These are phyloP conservation scores for Pyrochroa serraticornis DNA, from an alignment of 2,888 invertebrate genomes.

Conservation along the genomic window DNA sequence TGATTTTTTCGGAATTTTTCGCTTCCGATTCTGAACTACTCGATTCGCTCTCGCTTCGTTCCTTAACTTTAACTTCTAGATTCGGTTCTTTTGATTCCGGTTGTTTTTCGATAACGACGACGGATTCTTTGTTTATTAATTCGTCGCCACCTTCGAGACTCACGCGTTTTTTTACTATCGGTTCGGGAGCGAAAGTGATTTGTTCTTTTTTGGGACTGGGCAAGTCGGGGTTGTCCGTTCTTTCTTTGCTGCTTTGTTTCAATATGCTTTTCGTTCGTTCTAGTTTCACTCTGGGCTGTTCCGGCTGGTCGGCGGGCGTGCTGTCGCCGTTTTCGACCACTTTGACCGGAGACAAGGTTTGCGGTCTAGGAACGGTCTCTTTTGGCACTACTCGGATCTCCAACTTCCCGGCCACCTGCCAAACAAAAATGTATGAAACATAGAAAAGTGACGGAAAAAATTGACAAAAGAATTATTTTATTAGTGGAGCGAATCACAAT, in stretches of 20 bases:
- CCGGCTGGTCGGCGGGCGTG: conserved; percentile 14
- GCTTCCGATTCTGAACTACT: conserved; percentile 42
- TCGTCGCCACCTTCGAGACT: conserved; percentile 34
- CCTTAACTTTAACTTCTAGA: not conserved
- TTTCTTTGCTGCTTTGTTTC: conserved; percentile 55
- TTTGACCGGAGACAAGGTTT: conserved; percentile 25
- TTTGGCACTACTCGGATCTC: conserved; percentile 79
- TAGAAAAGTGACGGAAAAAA: too few species aligned
- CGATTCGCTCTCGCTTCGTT: conserved; percentile 31
- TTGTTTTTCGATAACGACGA: conserved; percentile 27
- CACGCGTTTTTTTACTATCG: conserved; percentile 42
- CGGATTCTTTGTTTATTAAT: conserved; percentile 15
- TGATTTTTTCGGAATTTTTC: conserved; percentile 26
- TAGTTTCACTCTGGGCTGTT: conserved; percentile 35
- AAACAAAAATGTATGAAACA: too few species aligned
- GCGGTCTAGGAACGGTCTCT: conserved; percentile 37
- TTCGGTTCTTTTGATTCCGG: conserved; percentile 37
- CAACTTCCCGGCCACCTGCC: conserved; percentile 68
- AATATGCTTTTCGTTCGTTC: conserved; percentile 56
- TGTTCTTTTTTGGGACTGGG: conserved; percentile 3
- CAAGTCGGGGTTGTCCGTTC: conserved; percentile 33
- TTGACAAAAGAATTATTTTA: too few species aligned
- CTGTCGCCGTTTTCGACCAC: conserved; percentile 3
- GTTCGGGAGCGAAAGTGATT: conserved; percentile 37
- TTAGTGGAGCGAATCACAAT: too few species aligned